A percentile compares a stretch with the other conserved stretches of the same genome.
Evolutionary conservation across 2,888 invertebrate species (phyloP).

Genomic region (Drosophila kambysellisi): DNA sequence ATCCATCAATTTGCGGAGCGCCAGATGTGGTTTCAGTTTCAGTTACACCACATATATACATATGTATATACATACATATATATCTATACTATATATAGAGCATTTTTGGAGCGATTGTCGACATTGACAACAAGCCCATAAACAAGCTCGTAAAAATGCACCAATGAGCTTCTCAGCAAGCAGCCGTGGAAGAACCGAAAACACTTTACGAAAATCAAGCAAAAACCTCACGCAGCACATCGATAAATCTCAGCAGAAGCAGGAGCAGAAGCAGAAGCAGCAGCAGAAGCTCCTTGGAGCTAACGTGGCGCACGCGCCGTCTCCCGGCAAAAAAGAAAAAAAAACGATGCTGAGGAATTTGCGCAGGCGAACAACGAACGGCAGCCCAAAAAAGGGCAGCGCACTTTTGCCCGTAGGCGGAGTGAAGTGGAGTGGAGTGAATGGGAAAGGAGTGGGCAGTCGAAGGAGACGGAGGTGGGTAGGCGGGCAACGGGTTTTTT

Average conservation of each 20-base stretch:
- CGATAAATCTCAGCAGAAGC: conserved; percentile 42
- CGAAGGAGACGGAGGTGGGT: not conserved
- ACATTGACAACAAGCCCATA: conserved; percentile 56
- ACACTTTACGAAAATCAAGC: conserved; percentile 41
- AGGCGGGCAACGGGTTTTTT: conserved; percentile 33
- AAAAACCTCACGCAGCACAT: conserved; percentile 28
- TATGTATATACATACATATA: not conserved
- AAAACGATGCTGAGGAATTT: conserved; percentile 33
- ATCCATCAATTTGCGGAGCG: conserved; percentile 47
- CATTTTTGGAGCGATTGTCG: conserved; percentile 41
- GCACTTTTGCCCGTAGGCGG: conserved; percentile 43
- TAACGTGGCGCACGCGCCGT: conserved; percentile 72
- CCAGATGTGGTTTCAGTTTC: conserved; percentile 55
- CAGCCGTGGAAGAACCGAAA: conserved; percentile 1
- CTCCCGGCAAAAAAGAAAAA: not conserved
- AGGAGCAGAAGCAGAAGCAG: conserved; percentile 20
- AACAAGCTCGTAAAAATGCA: conserved; percentile 58
- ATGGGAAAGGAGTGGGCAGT: conserved; percentile 2
- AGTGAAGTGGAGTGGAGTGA: not conserved
- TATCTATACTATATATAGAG: conserved; percentile 4
- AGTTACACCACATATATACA: conserved; percentile 4
- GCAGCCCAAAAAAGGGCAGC: conserved; percentile 72
- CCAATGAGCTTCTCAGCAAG: conserved; percentile 7
- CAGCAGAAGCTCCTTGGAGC: conserved; percentile 44
- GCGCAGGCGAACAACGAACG: conserved; percentile 56